Percentiles rank a stretch among this genome's conserved stretches.
These are phyloP conservation scores for Paralichthys olivaceus DNA, from an alignment of 2,113 vertebrate species.

Conservation along the genomic window DNA sequence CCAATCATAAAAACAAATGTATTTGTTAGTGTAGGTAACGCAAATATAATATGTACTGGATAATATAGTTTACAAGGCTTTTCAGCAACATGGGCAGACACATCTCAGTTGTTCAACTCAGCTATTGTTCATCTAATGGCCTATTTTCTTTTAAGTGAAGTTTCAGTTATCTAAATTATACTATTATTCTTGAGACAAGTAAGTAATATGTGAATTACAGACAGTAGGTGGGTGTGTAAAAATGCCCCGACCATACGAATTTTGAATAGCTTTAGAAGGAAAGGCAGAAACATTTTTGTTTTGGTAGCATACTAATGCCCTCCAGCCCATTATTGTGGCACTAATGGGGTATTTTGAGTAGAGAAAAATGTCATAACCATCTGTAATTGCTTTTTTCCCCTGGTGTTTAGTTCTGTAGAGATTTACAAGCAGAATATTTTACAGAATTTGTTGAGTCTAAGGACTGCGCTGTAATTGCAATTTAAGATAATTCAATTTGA, in stretches of 20 bases:
- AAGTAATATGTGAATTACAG: slow-evolving; percentile 6
- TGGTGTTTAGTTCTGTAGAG: neutral
- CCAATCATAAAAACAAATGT: neutral
- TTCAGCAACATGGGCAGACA: slow-evolving; percentile 19
- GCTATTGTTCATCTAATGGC: slow-evolving; percentile 66
- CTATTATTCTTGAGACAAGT: slow-evolving; percentile 9
- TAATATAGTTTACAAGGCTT: neutral
- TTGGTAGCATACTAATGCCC: slow-evolving; percentile 16
- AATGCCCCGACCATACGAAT: neutral
- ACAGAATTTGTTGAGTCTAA: slow-evolving; percentile 3
- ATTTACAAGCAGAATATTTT: slow-evolving; percentile 25
- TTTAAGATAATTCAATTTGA: slow-evolving; percentile 23
- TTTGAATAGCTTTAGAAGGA: slow-evolving; percentile 17
- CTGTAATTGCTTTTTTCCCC: neutral
- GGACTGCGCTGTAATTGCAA: slow-evolving; percentile 1
- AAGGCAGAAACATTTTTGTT: neutral
- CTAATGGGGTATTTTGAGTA: slow-evolving; percentile 29
- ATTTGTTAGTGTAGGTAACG: neutral
- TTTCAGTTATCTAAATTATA: slow-evolving; percentile 12
- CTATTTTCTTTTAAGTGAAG: neutral
- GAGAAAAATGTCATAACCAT: slow-evolving; percentile 33
- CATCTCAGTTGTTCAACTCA: neutral
- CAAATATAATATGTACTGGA: neutral
- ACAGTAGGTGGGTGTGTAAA: slow-evolving; percentile 4
- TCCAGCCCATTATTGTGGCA: slow-evolving; percentile 24